These are phyloP conservation scores for Leptinotarsa defecta DNA, from an alignment of 1,140 invertebrate genomes.

Conservation along the genomic window DNA sequence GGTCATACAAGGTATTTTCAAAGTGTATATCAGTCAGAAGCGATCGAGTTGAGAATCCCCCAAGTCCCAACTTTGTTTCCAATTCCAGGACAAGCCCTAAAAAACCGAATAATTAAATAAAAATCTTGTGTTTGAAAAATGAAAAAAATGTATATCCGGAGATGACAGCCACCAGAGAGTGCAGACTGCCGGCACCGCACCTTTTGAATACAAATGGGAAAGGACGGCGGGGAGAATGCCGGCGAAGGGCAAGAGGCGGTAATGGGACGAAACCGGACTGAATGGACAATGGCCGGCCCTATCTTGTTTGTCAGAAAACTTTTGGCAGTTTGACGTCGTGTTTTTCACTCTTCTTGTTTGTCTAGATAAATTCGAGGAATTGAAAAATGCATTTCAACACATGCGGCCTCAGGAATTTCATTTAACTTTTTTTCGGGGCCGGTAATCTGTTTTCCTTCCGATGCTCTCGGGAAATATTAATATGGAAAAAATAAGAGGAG, in stretches of 20 bases:
- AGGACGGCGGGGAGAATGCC: slow-evolving; percentile 34
- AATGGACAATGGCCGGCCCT: slow-evolving; percentile 46
- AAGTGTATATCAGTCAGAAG: no score
- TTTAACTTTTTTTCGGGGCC: slow-evolving; percentile 25
- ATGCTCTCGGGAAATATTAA: slow-evolving; percentile 12
- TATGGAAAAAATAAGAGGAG: slow-evolving; percentile 20
- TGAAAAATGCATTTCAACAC: slow-evolving; percentile 45
- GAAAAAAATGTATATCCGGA: slow-evolving; percentile 1
- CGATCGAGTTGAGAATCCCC: no score
- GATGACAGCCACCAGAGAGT: slow-evolving; percentile 22
- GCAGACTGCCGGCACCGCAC: background rate
- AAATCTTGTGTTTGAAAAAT: slow-evolving; percentile 20
- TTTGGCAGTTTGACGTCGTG: slow-evolving; percentile 52
- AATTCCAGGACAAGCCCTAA: background rate
- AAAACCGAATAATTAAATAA: slow-evolving; percentile 9
- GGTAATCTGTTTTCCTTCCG: slow-evolving; percentile 25
- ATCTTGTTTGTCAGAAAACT: slow-evolving; percentile 52
- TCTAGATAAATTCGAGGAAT: slow-evolving; percentile 35
- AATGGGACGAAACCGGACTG: slow-evolving; percentile 29
- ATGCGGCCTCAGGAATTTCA: slow-evolving; percentile 40
- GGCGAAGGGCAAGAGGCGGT: slow-evolving; percentile 17
- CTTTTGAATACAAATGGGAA: slow-evolving; percentile 30
- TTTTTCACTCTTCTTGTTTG: slow-evolving; percentile 47
- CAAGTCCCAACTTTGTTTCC: no score
- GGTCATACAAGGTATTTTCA: no score